Evolutionary conservation across 2,797 vertebrate species (phyloP).

Genomic region (Perodicticus potto): DNA sequence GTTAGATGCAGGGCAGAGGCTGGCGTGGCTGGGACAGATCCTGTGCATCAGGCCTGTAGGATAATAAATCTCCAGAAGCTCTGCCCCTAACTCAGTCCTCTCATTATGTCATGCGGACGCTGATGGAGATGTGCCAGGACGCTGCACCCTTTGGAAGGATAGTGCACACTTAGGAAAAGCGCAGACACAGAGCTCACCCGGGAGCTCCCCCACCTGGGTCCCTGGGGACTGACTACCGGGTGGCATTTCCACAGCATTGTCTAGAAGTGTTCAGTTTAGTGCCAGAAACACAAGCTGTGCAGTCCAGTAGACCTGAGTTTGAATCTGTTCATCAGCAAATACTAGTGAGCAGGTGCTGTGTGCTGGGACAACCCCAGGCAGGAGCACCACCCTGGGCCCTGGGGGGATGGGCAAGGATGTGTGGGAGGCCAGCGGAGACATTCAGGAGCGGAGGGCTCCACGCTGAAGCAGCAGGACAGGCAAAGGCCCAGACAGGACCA

Average conservation of each 20-base stretch:
- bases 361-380: background rate
- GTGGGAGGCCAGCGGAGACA: background rate
- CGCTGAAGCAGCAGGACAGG: too few species aligned
- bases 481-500: background rate
- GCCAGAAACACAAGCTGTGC: background rate
- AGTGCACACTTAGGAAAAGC: rapidly evolving
- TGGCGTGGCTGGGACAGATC: rapidly evolving
- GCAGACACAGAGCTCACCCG: rapidly evolving
- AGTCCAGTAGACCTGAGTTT: background rate
- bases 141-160: rapidly evolving
- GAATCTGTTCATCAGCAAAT: background rate
- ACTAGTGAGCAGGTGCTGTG: rapidly evolving
- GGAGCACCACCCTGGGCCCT: rapidly evolving
- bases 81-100: background rate
- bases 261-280: background rate
- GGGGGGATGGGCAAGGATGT: rapidly evolving
- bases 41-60: background rate
- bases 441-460: rapidly evolving
- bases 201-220: rapidly evolving
- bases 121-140: background rate
- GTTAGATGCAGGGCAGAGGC: rapidly evolving
- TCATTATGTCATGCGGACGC: rapidly evolving
- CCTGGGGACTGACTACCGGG: background rate
- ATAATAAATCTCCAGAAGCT: background rate
- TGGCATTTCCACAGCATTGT: rapidly evolving